Conservation (phyloP, 2,888 invertebrate genomes). For the Deilephila porcellus region DNA sequence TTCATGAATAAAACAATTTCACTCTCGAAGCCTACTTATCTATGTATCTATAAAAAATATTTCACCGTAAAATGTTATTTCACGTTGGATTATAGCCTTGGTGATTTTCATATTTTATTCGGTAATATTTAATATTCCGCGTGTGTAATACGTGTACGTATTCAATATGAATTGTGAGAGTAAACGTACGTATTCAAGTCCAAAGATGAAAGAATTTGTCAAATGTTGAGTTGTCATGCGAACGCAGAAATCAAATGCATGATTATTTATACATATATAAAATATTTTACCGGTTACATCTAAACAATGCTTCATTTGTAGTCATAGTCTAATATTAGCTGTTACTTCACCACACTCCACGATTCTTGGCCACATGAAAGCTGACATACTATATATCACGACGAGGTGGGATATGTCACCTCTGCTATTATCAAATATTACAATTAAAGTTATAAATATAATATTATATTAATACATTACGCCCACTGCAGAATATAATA, state of each 20-base stretch:
- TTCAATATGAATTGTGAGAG: background rate
- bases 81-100: slow-evolving; percentile 25
- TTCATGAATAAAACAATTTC: slow-evolving; percentile 28
- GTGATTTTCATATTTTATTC: slow-evolving; percentile 32
- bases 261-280: too few relatives aligned
- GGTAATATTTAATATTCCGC: slow-evolving; percentile 29
- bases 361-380: too few relatives aligned
- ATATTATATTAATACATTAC: too few relatives aligned
- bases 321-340: too few relatives aligned
- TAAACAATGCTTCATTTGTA: too few relatives aligned
- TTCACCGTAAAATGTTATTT: slow-evolving; percentile 29
- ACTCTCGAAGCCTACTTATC: slow-evolving; percentile 26
- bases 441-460: too few relatives aligned
- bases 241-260: background rate
- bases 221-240: background rate
- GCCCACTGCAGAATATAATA: too few relatives aligned
- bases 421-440: too few relatives aligned
- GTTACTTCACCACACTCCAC: too few relatives aligned
- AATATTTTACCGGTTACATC: too few relatives aligned
- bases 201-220: background rate
- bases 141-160: slow-evolving; percentile 21
- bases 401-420: too few relatives aligned
- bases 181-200: background rate
- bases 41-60: slow-evolving; percentile 29
- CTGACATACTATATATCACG: too few relatives aligned